Evolutionary conservation across 2,113 vertebrate species (phyloP).

Genomic region (Nymphicus hollandicus): DNA sequence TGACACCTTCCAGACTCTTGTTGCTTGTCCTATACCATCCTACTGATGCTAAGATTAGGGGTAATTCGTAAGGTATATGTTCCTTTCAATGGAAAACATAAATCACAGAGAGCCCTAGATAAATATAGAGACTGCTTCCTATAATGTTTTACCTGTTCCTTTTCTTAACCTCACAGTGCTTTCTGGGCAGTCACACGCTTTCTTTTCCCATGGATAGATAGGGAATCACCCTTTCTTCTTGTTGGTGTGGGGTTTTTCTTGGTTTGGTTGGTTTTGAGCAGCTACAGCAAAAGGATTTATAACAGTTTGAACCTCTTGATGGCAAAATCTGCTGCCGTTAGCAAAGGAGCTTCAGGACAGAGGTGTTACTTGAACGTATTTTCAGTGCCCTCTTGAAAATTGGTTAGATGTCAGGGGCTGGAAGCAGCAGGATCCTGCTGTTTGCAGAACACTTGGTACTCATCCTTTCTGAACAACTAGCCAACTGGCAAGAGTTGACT

Average conservation of each 20-base stretch:
- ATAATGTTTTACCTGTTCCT: not conserved
- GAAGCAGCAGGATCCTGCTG: not conserved
- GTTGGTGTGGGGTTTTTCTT: not conserved
- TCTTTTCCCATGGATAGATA: not conserved
- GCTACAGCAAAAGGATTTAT: not conserved
- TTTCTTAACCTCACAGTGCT: not conserved
- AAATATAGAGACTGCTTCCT: not conserved
- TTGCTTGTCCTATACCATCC: not conserved
- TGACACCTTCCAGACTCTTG: not conserved
- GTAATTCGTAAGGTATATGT: not conserved
- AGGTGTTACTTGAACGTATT: not conserved
- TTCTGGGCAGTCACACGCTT: not conserved
- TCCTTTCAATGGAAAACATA: not conserved
- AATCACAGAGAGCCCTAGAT: not conserved
- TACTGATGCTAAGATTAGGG: not conserved
- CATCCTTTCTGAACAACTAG: not conserved
- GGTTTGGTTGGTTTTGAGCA: not conserved
- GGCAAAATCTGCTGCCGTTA: not conserved
- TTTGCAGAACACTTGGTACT: not conserved
- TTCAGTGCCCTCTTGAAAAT: not conserved
- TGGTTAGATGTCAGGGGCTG: not conserved
- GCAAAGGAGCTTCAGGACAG: not conserved
- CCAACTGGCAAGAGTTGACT: not conserved
- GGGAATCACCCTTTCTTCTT: not conserved
- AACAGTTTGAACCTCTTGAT: not conserved